phyloP scores from a whole-genome alignment of 1,140 invertebrate genomes.

The Littorina saxatilis region DNA sequence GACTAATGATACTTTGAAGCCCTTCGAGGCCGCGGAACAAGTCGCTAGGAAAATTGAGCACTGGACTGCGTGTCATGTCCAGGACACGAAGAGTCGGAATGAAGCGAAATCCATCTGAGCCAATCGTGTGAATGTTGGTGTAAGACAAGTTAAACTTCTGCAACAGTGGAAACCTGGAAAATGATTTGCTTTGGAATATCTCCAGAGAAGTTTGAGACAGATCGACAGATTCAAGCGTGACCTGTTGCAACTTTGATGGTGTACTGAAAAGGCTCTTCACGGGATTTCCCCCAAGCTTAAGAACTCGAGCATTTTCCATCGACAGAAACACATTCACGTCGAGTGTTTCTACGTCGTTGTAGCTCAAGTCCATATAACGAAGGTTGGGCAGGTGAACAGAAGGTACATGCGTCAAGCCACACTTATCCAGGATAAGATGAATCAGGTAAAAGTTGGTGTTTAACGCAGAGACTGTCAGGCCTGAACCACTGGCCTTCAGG shows the following conservation, averaged over 20 bases:
- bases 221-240: background rate
- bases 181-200: background rate
- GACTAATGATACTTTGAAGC: background rate
- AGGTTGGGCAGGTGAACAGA: too few species aligned
- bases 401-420: too few species aligned
- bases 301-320: too few species aligned
- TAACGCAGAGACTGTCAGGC: background rate
- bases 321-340: too few species aligned
- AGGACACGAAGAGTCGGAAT: background rate
- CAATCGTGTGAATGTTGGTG: background rate
- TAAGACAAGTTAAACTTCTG: background rate
- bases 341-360: too few species aligned
- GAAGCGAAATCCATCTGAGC: background rate
- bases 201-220: background rate
- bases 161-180: background rate
- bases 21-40: background rate
- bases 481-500: too few species aligned
- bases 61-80: background rate
- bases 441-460: too few species aligned
- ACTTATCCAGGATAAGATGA: too few species aligned
- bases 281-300: too few species aligned
- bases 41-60: background rate
- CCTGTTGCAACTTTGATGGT: too few species aligned
- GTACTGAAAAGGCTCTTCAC: too few species aligned
- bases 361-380: too few species aligned